These are phyloP conservation scores for Hippoglossus stenolepis DNA, from an alignment of 2,113 vertebrate species.

Conservation along the genomic window DNA sequence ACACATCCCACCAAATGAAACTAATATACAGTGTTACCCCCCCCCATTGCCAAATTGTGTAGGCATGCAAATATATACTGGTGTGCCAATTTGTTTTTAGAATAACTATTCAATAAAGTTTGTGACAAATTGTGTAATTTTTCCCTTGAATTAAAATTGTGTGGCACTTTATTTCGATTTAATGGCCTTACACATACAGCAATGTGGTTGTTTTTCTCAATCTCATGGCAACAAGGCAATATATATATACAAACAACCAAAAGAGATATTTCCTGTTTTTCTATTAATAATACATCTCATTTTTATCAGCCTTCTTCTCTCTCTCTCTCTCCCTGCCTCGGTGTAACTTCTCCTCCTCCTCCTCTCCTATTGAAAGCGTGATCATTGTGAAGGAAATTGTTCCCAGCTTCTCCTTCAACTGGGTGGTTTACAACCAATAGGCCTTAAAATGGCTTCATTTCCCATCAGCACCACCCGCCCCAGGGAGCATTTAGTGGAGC, in stretches of 20 bases:
- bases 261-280: not conserved
- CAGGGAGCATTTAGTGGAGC: constrained; percentile 50
- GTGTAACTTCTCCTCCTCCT: not conserved
- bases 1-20: not conserved
- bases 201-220: not conserved
- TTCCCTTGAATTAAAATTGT: not conserved
- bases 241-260: not conserved
- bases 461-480: constrained; percentile 44
- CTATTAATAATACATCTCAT: not conserved
- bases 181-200: not conserved
- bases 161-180: not conserved
- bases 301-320: not conserved
- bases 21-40: not conserved
- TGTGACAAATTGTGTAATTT: not conserved
- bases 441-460: constrained; percentile 67
- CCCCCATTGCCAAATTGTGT: not conserved
- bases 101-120: not conserved
- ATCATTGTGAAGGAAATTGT: constrained; percentile 51
- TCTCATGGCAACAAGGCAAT: not conserved
- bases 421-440: constrained; percentile 50
- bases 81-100: not conserved
- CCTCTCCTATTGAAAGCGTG: constrained; percentile 50
- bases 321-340: not conserved
- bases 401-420: constrained; percentile 27
- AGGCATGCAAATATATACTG: not conserved